Evolutionary conservation across 2,888 invertebrate species (phyloP), one percentile per base, ranked within the genome.

Genomic region (Tromatobia lineatoria): DNA sequence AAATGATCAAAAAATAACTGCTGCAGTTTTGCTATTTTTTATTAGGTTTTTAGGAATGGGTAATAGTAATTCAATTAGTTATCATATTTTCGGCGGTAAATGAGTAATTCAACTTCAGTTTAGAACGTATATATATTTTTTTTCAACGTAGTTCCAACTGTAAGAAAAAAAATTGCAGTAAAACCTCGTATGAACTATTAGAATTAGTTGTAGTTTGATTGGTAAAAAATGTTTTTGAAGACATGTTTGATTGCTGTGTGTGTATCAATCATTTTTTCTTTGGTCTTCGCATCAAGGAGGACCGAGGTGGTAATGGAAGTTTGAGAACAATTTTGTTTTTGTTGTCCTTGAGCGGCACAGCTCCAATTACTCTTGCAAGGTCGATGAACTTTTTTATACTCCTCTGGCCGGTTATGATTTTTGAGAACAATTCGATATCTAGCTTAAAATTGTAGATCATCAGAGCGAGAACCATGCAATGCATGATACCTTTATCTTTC

Each of bases 401-500:
- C n/a, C 90, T 88, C 20, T 77, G 71, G 6, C 50, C 87, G 11
- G 61, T 23, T 10, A 93, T 81, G 45, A 89, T 82, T 2, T 89
- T 87, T 13, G 89, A 79, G 70, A 93, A 93, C 6, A 88, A 54
- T 82, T 93, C 92, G 29, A 93, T 61, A 71, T 93, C 88, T 4
- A 93, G 81, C 7, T 70, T 81, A 66, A 87, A 94, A 73, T 93
- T 88, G 18, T 85, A 89, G 79, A 92, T 85, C 15, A 89, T 88
- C 11, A 94, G 42, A 15, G 87, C 89, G 23, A 94, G 71, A 61
- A 94, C 90, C 64, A 94, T 88, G 38, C 91, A 91, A 47, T 93
- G 92, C 11, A 92, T 80, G 29, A 93, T 82, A 47, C 89, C 93
- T 88, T 93, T 93, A 54, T 93, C 93, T 75, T 86, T 90, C 82